These are phyloP conservation scores for Mustelus asterias DNA, from an alignment of 2,113 vertebrate genomes.

Conservation along the genomic window DNA sequence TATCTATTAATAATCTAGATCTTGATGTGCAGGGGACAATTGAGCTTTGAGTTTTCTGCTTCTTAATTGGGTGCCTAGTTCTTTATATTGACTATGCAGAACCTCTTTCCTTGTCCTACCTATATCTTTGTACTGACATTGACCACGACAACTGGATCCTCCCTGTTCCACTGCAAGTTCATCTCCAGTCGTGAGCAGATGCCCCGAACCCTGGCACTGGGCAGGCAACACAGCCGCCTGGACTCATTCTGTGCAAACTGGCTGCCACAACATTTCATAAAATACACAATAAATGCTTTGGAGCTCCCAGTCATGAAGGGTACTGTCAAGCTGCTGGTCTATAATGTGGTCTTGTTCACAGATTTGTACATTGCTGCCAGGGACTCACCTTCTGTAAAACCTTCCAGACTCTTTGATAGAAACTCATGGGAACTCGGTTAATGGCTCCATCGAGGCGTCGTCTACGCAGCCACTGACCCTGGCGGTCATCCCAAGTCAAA, in stretches of 20 bases:
- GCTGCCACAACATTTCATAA: background rate
- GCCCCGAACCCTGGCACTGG: no score
- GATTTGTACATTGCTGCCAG: background rate
- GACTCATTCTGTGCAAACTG: background rate
- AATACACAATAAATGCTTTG: background rate
- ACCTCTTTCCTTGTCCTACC: no score
- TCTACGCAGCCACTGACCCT: conserved; percentile 94
- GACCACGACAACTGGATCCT: no score
- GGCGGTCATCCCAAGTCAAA: conserved; percentile 76
- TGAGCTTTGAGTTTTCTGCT: no score
- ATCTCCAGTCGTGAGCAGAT: no score
- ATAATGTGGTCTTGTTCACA: background rate
- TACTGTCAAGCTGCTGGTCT: background rate
- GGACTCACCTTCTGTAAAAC: conserved; percentile 82
- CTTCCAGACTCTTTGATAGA: conserved; percentile 96
- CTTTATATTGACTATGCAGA: no score
- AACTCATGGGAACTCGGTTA: conserved; percentile 92
- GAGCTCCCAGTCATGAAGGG: background rate
- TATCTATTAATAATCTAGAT: no score
- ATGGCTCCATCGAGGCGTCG: conserved; percentile 91
- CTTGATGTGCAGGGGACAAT: no score
- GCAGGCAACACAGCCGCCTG: no score
- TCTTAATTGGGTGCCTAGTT: no score
- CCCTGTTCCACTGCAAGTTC: no score
- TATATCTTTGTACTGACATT: no score